A percentile compares a stretch with the other conserved stretches of the same genome.
phyloP scores from a whole-genome alignment of 2,797 vertebrate species.

The Gymnoscopelus braueri region DNA sequence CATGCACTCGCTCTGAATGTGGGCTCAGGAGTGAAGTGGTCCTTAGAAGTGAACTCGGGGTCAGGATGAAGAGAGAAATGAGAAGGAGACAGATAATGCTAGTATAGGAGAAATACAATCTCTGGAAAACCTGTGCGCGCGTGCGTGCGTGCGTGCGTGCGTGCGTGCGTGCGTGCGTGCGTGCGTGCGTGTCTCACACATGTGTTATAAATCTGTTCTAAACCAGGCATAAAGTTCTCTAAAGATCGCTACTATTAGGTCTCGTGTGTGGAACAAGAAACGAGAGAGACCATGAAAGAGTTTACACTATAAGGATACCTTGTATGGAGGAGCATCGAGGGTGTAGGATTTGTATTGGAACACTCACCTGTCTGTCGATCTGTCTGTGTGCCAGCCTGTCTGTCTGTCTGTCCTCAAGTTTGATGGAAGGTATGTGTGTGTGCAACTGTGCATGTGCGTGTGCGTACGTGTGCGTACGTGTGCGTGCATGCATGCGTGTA shows the following conservation, averaged over 20 bases:
- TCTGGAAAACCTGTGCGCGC: slow-evolving; percentile 17
- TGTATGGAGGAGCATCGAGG: slow-evolving; percentile 44
- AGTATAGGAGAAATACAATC: slow-evolving; percentile 22
- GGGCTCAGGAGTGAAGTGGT: slow-evolving; percentile 68
- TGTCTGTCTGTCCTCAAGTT: not conserved
- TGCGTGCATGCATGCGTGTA: too few relatives aligned
- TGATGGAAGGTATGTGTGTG: not conserved
- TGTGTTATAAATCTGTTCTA: slow-evolving; percentile 12
- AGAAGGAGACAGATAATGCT: slow-evolving; percentile 42
- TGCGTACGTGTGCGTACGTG: slow-evolving; percentile 17
- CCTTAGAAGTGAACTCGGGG: slow-evolving; percentile 60
- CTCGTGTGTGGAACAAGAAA: slow-evolving; percentile 46
- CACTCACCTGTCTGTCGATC: slow-evolving; percentile 71
- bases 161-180: slow-evolving; percentile 1
- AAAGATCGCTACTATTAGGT: slow-evolving; percentile 7
- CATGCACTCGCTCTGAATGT: slow-evolving; percentile 31
- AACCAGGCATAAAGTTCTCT: slow-evolving; percentile 37
- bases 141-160: slow-evolving; percentile 24
- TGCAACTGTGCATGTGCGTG: slow-evolving; percentile 12
- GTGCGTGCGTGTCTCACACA: not conserved
- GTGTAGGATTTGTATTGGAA: slow-evolving; percentile 67
- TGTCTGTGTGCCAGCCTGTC: slow-evolving; percentile 65
- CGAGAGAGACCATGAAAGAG: slow-evolving; percentile 33
- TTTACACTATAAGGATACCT: slow-evolving; percentile 43
- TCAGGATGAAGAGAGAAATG: slow-evolving; percentile 56